Percentiles rank a stretch among this genome's conserved stretches.
Evolutionary conservation across 2,888 invertebrate species (phyloP).

Genomic region (Lacanobia wlatinum): DNA sequence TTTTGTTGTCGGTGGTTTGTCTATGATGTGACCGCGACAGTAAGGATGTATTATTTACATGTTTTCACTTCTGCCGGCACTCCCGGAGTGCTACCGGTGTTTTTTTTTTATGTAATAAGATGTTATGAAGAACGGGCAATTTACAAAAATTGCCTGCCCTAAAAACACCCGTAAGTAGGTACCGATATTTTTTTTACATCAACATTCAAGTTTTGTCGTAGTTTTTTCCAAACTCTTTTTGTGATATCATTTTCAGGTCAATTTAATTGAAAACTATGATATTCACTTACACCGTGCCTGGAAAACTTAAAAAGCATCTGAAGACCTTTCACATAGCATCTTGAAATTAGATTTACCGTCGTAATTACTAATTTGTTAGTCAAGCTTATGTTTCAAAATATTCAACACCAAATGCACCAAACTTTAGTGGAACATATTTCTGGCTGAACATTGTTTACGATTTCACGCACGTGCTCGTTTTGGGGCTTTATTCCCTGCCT

Average conservation of each 20-base stretch:
- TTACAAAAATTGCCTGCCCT: background rate
- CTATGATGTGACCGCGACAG: too few relatives aligned
- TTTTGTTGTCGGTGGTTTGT: too few relatives aligned
- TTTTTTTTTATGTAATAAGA: background rate
- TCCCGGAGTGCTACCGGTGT: too few relatives aligned
- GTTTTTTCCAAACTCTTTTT: background rate
- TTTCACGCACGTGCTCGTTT: background rate
- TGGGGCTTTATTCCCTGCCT: background rate
- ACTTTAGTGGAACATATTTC: background rate
- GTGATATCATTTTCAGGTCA: background rate
- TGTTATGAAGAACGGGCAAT: background rate
- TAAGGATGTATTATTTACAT: too few relatives aligned
- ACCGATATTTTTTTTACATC: background rate
- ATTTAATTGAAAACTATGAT: too few relatives aligned
- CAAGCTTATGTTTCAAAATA: background rate
- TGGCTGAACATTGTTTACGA: conserved; percentile 1
- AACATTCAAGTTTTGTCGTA: too few relatives aligned
- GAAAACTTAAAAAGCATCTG: too few relatives aligned
- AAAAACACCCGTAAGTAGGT: too few relatives aligned
- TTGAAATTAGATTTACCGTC: too few relatives aligned
- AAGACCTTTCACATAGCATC: too few relatives aligned
- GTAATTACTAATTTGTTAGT: background rate
- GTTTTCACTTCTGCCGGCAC: too few relatives aligned
- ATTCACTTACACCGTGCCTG: too few relatives aligned
- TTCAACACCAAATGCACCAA: background rate